These are phyloP conservation scores for Hyla sarda DNA, from an alignment of 2,113 vertebrate genomes.

Conservation along the genomic window DNA sequence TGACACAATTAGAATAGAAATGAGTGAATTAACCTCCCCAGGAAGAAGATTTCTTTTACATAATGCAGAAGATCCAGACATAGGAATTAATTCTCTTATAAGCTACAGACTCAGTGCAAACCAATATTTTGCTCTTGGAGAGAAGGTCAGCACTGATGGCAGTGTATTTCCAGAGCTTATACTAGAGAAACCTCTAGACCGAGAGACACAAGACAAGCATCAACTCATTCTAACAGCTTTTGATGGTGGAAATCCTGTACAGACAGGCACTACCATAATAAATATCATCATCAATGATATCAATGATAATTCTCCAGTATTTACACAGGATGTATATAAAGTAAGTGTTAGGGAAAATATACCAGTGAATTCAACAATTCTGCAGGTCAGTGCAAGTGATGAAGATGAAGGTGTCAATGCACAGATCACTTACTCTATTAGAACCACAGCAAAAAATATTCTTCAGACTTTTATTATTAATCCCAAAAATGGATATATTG, in stretches of 20 bases:
- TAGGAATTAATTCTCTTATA: not conserved
- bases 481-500: not conserved
- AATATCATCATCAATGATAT: not conserved
- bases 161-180: slow-evolving; percentile 18
- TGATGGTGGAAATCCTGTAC: slow-evolving; percentile 4
- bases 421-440: not conserved
- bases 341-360: slow-evolving; percentile 8
- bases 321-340: slow-evolving; percentile 20
- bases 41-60: not conserved
- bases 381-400: slow-evolving; percentile 16
- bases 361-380: slow-evolving; percentile 6
- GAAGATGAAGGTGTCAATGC: slow-evolving; percentile 1
- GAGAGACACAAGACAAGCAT: slow-evolving; percentile 9
- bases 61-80: not conserved
- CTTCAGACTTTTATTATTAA: not conserved
- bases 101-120: slow-evolving; percentile 6
- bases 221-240: not conserved
- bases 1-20: not conserved
- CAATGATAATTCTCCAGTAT: slow-evolving; percentile 13
- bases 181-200: slow-evolving; percentile 19
- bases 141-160: slow-evolving; percentile 20
- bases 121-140: not conserved
- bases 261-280: slow-evolving; percentile 3
- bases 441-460: not conserved
- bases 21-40: not conserved